Evolutionary conservation across 2,797 vertebrate species (phyloP), one percentile per base, ranked within the genome.

Genomic region (Peromyscus eremicus): DNA sequence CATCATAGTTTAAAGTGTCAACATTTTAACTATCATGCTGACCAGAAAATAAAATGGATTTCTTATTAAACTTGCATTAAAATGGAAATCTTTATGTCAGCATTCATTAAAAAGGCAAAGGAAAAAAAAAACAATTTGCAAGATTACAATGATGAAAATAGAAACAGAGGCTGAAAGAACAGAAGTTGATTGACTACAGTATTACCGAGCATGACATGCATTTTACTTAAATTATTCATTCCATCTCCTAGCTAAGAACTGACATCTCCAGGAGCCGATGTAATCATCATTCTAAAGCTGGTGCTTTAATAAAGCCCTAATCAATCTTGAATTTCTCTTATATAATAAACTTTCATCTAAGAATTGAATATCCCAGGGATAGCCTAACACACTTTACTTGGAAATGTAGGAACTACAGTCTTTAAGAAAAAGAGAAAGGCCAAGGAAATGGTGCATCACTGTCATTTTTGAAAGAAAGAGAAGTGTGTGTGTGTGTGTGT

Each of bases 201-300:
- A 37, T 89, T 91, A 93, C 64, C 49, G 49, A 93, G 34, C 9
- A 17, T 95, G 97, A 91, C 88, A 83, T 68, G 85, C 90, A 86
- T 92, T 97, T 88, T 80, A 85, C 73, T 95, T 96, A 70, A 97
- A 80, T 96, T 95, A 85, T 95, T 95, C 92, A 95, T 97, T 94
- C 91, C 34, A 92, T 66, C 91, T 96, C 25, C 27, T 62, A 93
- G 93, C 49, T 46, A 92, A 94, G 85, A 92, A 11, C 13, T 83
- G 77, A 89, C 62, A 96, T 95, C 81, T 82, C 37, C 23, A 93
- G 71, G 14, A 94, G 66, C 25, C 32, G 40, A 55, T 82, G 27
- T 79, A 95, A 92, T 95, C 84, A 96, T 84, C 68, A 91, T 96
- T 96, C 90, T 93, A 93, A 89, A 94, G 92, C n/a, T n/a, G 43